phyloP scores from a whole-genome alignment of 2,797 vertebrate genomes.

The Peromyscus attwateri region DNA sequence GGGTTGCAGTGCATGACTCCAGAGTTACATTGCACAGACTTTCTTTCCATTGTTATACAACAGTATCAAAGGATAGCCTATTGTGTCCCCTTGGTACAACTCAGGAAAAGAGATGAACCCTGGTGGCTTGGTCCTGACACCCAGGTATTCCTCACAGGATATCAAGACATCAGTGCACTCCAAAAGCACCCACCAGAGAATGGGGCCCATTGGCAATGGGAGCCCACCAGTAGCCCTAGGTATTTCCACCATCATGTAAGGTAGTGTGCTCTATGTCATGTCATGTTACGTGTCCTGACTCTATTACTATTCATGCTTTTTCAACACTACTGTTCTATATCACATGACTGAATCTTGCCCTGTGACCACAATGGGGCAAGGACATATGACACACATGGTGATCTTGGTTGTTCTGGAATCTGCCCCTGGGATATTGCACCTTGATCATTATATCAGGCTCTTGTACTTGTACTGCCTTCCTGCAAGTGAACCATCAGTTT shows the following conservation, averaged over 20 bases:
- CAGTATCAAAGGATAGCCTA: not conserved
- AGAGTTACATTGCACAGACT: not conserved
- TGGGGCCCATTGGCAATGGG: not conserved
- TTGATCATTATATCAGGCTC: not conserved
- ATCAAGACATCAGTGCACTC: not conserved
- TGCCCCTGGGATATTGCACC: not conserved
- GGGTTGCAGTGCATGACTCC: too few species aligned
- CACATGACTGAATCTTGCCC: not conserved
- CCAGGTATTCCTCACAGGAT: not conserved
- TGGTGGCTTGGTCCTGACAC: not conserved
- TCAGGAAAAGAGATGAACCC: not conserved
- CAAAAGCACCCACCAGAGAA: not conserved
- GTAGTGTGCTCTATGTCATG: accelerated
- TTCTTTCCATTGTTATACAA: not conserved
- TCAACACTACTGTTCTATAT: not conserved
- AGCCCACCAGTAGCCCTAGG: constrained; percentile 71
- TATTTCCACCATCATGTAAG: constrained; percentile 69
- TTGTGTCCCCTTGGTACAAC: not conserved
- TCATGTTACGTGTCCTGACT: not conserved
- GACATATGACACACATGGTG: accelerated
- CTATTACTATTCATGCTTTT: not conserved
- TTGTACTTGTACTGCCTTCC: not conserved
- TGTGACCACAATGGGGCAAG: not conserved
- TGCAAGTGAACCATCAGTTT: not conserved
- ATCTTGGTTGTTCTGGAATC: not conserved